Conservation (phyloP, 1,140 invertebrate species). For the Ptiloglossa arizonensis region DNA sequence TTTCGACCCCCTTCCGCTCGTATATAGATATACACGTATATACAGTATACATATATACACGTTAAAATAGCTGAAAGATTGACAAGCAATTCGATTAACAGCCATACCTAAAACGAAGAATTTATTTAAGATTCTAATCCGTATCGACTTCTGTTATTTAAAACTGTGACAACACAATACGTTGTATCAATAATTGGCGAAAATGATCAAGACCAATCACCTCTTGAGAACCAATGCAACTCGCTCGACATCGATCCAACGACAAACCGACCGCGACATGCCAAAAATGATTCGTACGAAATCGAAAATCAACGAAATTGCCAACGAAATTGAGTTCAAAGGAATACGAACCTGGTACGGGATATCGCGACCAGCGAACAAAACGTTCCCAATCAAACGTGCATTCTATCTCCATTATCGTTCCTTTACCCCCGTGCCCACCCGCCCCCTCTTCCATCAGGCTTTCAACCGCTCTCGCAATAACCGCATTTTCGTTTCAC, state of each 20-base stretch:
- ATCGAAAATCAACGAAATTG: slow-evolving; percentile 9
- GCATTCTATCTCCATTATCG: slow-evolving; percentile 44
- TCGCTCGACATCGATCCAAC: too few relatives aligned
- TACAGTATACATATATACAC: too few relatives aligned
- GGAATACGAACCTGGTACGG: slow-evolving; percentile 4
- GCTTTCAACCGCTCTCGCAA: neutral
- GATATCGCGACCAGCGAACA: slow-evolving; percentile 6
- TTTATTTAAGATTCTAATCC: too few relatives aligned
- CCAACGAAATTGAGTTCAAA: slow-evolving; percentile 16
- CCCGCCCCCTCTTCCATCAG: neutral
- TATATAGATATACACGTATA: too few relatives aligned
- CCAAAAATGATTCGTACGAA: neutral
- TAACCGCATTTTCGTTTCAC: slow-evolving; percentile 41
- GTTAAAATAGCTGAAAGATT: too few relatives aligned
- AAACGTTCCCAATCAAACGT: slow-evolving; percentile 36
- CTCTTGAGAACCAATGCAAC: too few relatives aligned
- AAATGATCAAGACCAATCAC: neutral
- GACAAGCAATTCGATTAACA: too few relatives aligned
- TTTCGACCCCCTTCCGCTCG: too few relatives aligned
- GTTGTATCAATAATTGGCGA: too few relatives aligned
- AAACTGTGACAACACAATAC: too few relatives aligned
- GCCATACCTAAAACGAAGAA: too few relatives aligned
- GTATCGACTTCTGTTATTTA: too few relatives aligned
- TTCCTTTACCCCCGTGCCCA: neutral
- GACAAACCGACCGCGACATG: neutral